These are phyloP conservation scores for Toxonevra muliebris DNA, from an alignment of 2,888 invertebrate species.

Conservation along the genomic window DNA sequence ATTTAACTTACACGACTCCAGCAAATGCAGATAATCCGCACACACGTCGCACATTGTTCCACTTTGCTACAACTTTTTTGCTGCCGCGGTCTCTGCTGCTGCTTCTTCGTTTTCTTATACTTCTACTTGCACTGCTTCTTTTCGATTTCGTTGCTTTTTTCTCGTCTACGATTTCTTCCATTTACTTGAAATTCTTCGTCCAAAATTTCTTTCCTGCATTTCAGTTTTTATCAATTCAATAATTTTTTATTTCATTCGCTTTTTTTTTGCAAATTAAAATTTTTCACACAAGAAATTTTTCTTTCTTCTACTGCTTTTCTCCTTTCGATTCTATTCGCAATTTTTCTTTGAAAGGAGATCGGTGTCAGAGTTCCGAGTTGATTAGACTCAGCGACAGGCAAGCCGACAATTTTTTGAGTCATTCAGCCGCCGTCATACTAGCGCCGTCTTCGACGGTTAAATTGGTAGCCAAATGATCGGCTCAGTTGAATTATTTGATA, in stretches of 20 bases:
- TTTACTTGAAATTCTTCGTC: constrained; percentile 20
- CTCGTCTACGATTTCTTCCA: constrained; percentile 22
- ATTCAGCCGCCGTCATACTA: too few relatives aligned
- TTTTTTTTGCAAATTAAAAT: constrained; percentile 27
- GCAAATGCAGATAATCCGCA: constrained; percentile 90
- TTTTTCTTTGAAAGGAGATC: constrained; percentile 10
- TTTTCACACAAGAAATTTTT: constrained; percentile 36
- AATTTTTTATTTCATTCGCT: constrained; percentile 32
- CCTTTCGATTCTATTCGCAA: constrained; percentile 30
- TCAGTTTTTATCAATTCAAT: constrained; percentile 21
- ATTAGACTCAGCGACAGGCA: too few relatives aligned
- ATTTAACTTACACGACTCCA: constrained; percentile 79
- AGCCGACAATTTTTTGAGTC: too few relatives aligned
- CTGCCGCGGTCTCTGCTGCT: constrained; percentile 25
- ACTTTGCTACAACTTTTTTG: constrained; percentile 25
- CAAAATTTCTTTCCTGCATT: constrained; percentile 21
- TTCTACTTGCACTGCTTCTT: constrained; percentile 20
- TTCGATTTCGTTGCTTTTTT: constrained; percentile 20
- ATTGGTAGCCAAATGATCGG: too few relatives aligned
- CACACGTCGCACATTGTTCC: constrained; percentile 91
- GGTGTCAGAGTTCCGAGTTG: too few relatives aligned
- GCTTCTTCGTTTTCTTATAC: constrained; percentile 22
- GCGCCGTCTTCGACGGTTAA: too few relatives aligned
- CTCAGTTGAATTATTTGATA: too few relatives aligned
- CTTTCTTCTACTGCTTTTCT: constrained; percentile 32